Conservation (phyloP, 2,888 invertebrate species). For the Mythimna pallens region DNA sequence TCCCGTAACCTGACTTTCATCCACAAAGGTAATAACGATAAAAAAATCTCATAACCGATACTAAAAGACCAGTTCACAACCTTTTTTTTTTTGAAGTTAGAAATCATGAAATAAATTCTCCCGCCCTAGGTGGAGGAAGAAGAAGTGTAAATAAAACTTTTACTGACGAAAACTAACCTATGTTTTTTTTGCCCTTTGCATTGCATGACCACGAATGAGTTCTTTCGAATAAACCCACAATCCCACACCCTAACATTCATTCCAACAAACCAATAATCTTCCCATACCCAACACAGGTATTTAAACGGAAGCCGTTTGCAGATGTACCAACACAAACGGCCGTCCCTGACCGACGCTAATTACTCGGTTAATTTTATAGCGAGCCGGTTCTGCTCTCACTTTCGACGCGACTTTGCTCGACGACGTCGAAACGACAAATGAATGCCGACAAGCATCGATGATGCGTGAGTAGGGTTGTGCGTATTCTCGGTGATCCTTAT, state of each 20-base stretch:
- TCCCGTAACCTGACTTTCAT: too few relatives aligned
- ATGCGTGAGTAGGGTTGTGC: conserved; percentile 56
- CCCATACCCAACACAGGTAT: conserved; percentile 11
- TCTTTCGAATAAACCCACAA: neutral
- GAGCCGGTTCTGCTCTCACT: conserved; percentile 71
- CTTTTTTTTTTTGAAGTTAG: too few relatives aligned
- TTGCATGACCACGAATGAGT: too few relatives aligned
- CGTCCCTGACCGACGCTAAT: conserved; percentile 70
- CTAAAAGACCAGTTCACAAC: too few relatives aligned
- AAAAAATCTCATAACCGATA: too few relatives aligned
- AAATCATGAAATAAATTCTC: too few relatives aligned
- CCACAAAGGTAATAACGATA: too few relatives aligned
- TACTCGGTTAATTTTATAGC: conserved; percentile 70
- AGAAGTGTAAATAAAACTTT: too few relatives aligned
- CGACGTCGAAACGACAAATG: conserved; percentile 62
- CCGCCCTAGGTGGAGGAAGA: too few relatives aligned
- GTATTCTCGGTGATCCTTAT: neutral
- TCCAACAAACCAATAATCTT: conserved; percentile 2
- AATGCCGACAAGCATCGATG: conserved; percentile 57
- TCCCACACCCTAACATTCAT: neutral
- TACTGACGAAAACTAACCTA: too few relatives aligned
- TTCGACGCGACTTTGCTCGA: conserved; percentile 57
- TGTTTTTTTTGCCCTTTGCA: too few relatives aligned
- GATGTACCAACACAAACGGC: conserved; percentile 61
- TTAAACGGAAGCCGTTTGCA: conserved; percentile 52